Base-by-base conservation (phyloP, 2,113 vertebrate genomes). In the Larimichthys polyactis region DNA sequence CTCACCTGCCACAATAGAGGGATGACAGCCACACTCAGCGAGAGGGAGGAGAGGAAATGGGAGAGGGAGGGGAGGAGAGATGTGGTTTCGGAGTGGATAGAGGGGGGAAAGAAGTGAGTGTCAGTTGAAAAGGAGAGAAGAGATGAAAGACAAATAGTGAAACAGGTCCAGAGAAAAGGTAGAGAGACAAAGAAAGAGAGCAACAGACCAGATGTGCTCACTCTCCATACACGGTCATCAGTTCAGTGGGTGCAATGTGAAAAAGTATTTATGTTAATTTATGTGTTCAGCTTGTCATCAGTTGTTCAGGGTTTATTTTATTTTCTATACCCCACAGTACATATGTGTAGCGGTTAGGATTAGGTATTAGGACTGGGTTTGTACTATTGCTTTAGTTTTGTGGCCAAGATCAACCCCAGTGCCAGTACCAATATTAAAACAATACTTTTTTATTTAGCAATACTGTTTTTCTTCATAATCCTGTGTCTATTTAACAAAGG, bases 1-100 rank as follows among this genome's bases (percentile, higher is more conserved):
- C 82, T 91, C 92, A 93, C 90, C 92, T 94, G 93, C 90, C 85
- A 88, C 83, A 62, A 87, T 67, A 84, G 89, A 87, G 85, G 89
- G 89, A 90, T 90, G 91, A 91, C 90, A 93, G 93, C 80, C 82
- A 78, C 86, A 89, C 81, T 92, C 87, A 71, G 84, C 0, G 3
- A 85, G 75, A 89, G 77, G 75, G 84, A 78, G 74, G 81, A 77
- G 52, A 88, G 88, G 88, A 90, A 91, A 82, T 60, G 73, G 74
- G 75, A 74, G 84, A 22, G 29, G 79, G 81, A 79, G 71, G 68
- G 52, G 76, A 62, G 62, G 52, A 44, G 85, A 79, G 75, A 83
- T 88, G 79, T 84, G 85, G 90, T 91, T 90, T 89, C 17, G 32
- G 69, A 72, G 65, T 63, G 75, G 63, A 83, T 24, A 22, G 57